Evolutionary conservation across 2,888 invertebrate genomes (phyloP).

Genomic region (Crepidodera aurea): DNA sequence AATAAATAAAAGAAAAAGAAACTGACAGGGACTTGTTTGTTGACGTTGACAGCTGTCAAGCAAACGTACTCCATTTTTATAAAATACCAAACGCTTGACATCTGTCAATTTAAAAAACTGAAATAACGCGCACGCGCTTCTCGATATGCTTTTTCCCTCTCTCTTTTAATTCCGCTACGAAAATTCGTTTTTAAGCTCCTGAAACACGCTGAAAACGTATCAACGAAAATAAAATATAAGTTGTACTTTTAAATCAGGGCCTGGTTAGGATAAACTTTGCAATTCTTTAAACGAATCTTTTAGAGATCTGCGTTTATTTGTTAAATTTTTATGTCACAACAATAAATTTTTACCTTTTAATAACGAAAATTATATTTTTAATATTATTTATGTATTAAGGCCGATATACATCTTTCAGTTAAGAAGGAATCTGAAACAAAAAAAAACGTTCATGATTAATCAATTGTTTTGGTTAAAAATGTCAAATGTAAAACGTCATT

Average conservation of each 20-base stretch:
- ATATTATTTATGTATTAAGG: conserved; percentile 61
- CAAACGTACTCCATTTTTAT: too few species aligned
- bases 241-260: conserved; percentile 64
- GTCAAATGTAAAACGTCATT: too few species aligned
- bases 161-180: too few species aligned
- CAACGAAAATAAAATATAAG: conserved; percentile 59
- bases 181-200: conserved; percentile 36
- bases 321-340: conserved; percentile 60
- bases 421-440: conserved; percentile 62
- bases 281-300: conserved; percentile 53
- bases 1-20: too few species aligned
- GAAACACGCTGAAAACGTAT: conserved; percentile 8
- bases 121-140: too few species aligned
- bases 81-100: too few species aligned
- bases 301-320: conserved; percentile 52
- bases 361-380: conserved; percentile 59
- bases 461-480: background rate
- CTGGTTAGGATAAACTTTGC: conserved; percentile 56
- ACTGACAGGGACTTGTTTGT: too few species aligned
- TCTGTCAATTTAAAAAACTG: too few species aligned
- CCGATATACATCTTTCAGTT: conserved; percentile 61
- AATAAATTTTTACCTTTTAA: conserved; percentile 59
- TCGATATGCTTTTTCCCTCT: too few species aligned
- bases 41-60: too few species aligned
- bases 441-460: conserved; percentile 13